Conservation (phyloP, 2,888 invertebrate species). For the Lypha dubia region DNA sequence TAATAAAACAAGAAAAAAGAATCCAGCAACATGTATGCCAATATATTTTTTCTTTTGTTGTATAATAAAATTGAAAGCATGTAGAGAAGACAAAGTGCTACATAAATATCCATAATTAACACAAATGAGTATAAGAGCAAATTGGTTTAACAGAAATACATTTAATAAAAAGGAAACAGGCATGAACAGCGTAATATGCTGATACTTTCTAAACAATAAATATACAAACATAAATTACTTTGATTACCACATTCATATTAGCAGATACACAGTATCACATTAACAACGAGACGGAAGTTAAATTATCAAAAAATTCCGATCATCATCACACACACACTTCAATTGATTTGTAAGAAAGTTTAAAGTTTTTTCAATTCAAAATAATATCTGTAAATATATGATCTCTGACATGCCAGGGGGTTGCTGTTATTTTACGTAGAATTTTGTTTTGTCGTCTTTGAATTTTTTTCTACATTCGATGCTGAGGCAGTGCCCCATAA, state of each 20-base stretch:
- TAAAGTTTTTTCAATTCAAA: no score
- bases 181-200: background rate
- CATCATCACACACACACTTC: no score
- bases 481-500: no score
- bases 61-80: background rate
- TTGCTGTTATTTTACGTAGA: no score
- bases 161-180: background rate
- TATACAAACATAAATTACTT: background rate
- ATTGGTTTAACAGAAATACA: background rate
- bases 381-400: no score
- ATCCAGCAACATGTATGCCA: background rate
- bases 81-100: background rate
- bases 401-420: no score
- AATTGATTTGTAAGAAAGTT: no score
- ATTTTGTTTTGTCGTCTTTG: no score
- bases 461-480: no score
- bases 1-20: background rate
- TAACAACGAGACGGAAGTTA: no score
- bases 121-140: background rate
- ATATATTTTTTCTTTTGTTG: background rate
- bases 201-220: background rate
- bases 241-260: background rate
- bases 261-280: no score
- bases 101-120: constrained; percentile 1
- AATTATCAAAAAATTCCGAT: no score